phyloP scores from a whole-genome alignment of 2,113 vertebrate genomes.

The Mormyrus lacerda region DNA sequence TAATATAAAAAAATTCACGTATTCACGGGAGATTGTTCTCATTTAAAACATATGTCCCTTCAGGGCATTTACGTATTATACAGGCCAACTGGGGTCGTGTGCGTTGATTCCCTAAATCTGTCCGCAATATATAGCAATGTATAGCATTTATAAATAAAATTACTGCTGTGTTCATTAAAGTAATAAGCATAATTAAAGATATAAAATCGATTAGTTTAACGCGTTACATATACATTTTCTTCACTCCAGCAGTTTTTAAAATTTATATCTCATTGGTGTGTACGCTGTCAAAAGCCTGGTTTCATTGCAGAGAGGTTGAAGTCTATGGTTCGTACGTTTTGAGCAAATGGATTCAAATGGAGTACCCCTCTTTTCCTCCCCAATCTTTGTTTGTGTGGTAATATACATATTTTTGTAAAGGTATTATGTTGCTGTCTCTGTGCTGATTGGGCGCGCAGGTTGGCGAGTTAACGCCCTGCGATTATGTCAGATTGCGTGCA shows the following conservation, averaged over 20 bases:
- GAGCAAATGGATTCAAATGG: conserved; percentile 52
- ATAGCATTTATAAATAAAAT: not conserved
- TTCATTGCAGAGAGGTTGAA: conserved; percentile 50
- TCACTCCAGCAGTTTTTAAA: not conserved
- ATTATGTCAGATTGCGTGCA: conserved; percentile 86
- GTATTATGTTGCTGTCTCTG: conserved; percentile 62
- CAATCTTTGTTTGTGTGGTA: conserved; percentile 63
- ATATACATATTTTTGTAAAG: conserved; percentile 63
- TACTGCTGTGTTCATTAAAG: not conserved
- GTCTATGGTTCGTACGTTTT: conserved; percentile 54
- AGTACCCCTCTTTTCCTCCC: conserved; percentile 39
- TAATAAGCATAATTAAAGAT: not conserved
- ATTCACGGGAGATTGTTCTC: conserved; percentile 68
- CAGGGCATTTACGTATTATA: conserved; percentile 64
- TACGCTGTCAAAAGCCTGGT: conserved; percentile 38
- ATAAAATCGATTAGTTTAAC: not conserved
- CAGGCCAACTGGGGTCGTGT: conserved; percentile 46
- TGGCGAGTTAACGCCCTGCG: conserved; percentile 81
- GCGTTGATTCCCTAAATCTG: conserved; percentile 14
- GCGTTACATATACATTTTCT: not conserved
- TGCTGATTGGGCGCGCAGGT: conserved; percentile 87
- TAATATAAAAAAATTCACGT: conserved; percentile 46
- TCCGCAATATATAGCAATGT: not conserved
- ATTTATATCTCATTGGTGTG: conserved; percentile 32
- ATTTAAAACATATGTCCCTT: conserved; percentile 76